Base-by-base conservation (phyloP, 2,888 invertebrate species). In the Microctonus aethiopoides region DNA sequence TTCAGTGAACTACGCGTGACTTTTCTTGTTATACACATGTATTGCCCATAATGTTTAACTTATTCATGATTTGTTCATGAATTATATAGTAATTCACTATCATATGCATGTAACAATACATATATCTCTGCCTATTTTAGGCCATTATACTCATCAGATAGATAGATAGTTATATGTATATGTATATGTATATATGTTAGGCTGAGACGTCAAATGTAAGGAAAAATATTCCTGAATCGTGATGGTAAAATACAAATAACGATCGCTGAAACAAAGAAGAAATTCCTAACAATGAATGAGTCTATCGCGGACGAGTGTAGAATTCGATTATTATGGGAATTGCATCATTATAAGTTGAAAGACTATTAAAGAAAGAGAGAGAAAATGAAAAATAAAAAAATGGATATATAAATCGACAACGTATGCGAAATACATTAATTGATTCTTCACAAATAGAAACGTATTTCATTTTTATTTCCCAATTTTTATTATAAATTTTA, bases 251-350 rank as follows among this genome's bases (percentile, higher is more conserved):
- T 67, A 56, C 29, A 34, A 39, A 56, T 51, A 62, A 41, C 36
- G 22, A 60, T 59, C 32, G 60, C 13, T 32, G 57, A 63, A 75
- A 68, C 71, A 74, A 67, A 46, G 46, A 75, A 68, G 59, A 74
- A 60, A 68, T 68, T 68, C 72, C 24, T 67, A 71, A 69, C 64
- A 66, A 70, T 69, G 72, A 73, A 75, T 74, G 76, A 69, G 73
- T 68, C 70, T 68, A 73, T 7, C 16, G 46, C 69, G 74, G 64
- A 71, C 77, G 74, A 72, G 74, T 57, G 62, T 69, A 52, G 77
- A 77, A 77, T 77, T 74, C 66, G 76, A 80, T 80, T 80, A 75
- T 77, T 75, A 78, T 76, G 75, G 75, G 75, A 77, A 75, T 80
- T 80, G 79, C 79, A 75, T 79, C 74, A 78, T 77, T 74, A 52